Evolutionary conservation across 2,888 invertebrate genomes (phyloP), one percentile per base, ranked within the genome.

Genomic region (Yponomeuta plumbellus): DNA sequence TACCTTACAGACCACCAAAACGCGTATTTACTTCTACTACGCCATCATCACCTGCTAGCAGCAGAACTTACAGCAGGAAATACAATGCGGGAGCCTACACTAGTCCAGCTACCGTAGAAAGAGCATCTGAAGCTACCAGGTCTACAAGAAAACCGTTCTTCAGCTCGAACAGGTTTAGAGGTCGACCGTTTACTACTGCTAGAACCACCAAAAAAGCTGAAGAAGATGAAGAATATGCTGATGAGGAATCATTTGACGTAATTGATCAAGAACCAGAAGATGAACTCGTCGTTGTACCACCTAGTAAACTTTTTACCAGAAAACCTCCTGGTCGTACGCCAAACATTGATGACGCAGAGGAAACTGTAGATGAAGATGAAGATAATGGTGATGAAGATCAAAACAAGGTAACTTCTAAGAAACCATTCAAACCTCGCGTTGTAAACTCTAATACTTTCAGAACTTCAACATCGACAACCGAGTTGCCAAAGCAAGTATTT

Each of bases 41-140:
- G 72, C 71, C 83, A 17, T 73, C 85, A 23, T 68, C 80, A 13
- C 78, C 85, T 57, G 83, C 84, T 13, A 88, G 86, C 57, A 88
- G 82, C 68, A 83, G 83, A 77, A 79, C 80, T n/a, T 92, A 86
- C 66, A 92, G 92, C 68, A 84, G 92, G 21, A 91, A 91, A 77
- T 92, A 81, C 71, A 91, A 88, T 70, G 85, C 84, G 62, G 91
- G 91, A 23, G 86, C 77, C 6, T 92, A 89, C 64, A 91, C 92
- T 20, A 91, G 90, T 66, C 91, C 92, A 56, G 75, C 88, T 3
- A 79, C 88, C 8, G 75, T 80, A 40, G 86, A 86, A 10, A 81
- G 80, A 71, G 78, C 81, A 56, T 58, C 69, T n/a, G 80, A 80
- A 68, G 73, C 80, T 21, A 80, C 86, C 61, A 81, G 75, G 71